Evolutionary conservation across 92 coral and sea anemone genomes (phyloP).

Genomic region (Zoanthus solanderi): DNA sequence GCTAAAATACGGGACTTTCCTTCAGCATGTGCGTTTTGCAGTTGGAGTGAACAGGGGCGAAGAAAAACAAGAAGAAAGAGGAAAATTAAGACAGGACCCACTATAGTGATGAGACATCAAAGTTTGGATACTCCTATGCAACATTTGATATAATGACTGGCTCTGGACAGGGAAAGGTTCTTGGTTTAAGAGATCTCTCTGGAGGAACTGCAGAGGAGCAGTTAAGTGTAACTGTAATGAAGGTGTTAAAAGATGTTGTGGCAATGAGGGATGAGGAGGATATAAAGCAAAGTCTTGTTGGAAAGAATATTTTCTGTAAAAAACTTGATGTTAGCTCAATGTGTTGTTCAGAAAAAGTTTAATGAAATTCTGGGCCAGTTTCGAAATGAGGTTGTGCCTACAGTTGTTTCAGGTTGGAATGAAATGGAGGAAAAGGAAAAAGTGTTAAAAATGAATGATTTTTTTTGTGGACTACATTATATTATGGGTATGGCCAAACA

Average conservation of each 20-base stretch:
- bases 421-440: not conserved
- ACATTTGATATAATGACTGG: not conserved
- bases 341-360: not conserved
- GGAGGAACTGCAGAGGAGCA: not conserved
- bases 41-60: too few relatives aligned
- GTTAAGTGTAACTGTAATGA: not conserved
- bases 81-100: not conserved
- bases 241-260: not conserved
- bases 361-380: not conserved
- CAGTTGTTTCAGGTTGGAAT: not conserved
- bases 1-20: too few relatives aligned
- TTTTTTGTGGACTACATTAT: not conserved
- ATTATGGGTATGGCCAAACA: not conserved
- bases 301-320: not conserved
- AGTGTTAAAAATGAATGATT: not conserved
- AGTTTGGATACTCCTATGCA: not conserved
- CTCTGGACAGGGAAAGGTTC: not conserved
- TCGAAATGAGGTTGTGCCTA: not conserved
- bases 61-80: not conserved
- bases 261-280: constrained; percentile 4
- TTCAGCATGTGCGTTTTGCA: too few relatives aligned
- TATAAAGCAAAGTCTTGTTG: not conserved
- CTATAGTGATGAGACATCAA: not conserved
- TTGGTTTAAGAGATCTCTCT: not conserved
- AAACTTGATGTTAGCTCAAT: not conserved